Evolutionary conservation across 1,140 invertebrate genomes (phyloP).

Genomic region (Coelopa frigida): DNA sequence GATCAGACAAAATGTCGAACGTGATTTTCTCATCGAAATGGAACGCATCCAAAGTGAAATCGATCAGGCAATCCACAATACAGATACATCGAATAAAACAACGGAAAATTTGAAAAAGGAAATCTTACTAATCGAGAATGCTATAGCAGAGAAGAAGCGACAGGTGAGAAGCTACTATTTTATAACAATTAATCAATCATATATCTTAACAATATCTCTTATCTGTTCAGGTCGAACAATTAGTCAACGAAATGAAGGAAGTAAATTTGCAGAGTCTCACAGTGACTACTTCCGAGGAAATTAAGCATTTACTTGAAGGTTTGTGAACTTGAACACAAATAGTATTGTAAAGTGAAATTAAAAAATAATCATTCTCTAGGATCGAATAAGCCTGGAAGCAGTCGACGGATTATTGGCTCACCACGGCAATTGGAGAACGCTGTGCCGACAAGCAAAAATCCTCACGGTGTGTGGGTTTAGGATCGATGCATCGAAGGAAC

Average conservation of each 20-base stretch:
- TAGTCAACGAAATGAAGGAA: conserved; percentile 86
- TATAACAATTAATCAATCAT: background rate
- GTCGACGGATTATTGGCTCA: conserved; percentile 81
- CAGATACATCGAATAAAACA: conserved; percentile 70
- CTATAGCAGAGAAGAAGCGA: conserved; percentile 76
- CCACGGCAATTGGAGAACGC: conserved; percentile 86
- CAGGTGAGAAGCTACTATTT: no score
- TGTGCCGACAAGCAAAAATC: conserved; percentile 89
- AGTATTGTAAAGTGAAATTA: conserved; percentile 17
- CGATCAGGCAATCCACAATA: conserved; percentile 71
- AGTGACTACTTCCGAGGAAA: conserved; percentile 73
- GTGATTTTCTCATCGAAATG: conserved; percentile 68
- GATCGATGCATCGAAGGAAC: background rate
- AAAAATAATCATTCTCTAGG: conserved; percentile 46
- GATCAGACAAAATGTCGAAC: conserved; percentile 59
- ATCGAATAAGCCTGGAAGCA: conserved; percentile 75
- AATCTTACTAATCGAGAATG: conserved; percentile 65
- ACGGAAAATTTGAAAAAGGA: conserved; percentile 73
- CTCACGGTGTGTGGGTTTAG: conserved; percentile 92
- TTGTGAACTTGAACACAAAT: no score
- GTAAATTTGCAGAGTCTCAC: conserved; percentile 81
- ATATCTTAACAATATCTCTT: background rate
- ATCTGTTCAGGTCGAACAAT: conserved; percentile 55
- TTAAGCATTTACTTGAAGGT: conserved; percentile 73
- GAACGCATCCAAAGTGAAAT: conserved; percentile 73